A percentile compares a stretch with the other conserved stretches of the same genome.
phyloP scores from a whole-genome alignment of 2,797 vertebrate genomes.

The Spinus pinus region DNA sequence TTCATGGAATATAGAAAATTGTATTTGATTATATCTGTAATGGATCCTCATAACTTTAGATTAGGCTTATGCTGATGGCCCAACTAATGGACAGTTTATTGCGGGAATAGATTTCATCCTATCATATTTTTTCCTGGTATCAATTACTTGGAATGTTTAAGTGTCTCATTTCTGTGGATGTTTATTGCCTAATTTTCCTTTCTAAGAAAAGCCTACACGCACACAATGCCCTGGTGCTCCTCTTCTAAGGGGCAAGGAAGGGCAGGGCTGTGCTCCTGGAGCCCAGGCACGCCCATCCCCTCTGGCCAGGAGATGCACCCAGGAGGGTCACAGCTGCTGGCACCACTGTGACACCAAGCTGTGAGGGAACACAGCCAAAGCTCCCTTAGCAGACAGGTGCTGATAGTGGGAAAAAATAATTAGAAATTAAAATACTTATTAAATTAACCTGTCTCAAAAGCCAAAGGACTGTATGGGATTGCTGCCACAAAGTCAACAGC shows the following conservation, averaged over 20 bases:
- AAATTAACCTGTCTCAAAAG: slow-evolving; percentile 61
- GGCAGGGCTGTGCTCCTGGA: neutral
- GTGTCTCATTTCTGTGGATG: slow-evolving; percentile 62
- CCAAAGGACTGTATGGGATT: slow-evolving; percentile 25
- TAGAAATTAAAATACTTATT: slow-evolving; percentile 24
- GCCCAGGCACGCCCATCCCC: neutral
- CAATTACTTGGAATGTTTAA: slow-evolving; percentile 72
- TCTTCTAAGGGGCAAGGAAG: neutral
- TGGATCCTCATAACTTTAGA: slow-evolving; percentile 66
- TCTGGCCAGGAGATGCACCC: neutral
- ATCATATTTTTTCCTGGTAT: slow-evolving; percentile 57
- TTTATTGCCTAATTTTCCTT: slow-evolving; percentile 69
- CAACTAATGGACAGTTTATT: slow-evolving; percentile 59
- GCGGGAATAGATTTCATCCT: slow-evolving; percentile 48
- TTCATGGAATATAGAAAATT: slow-evolving; percentile 61
- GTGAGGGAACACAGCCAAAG: neutral
- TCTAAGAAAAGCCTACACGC: neutral
- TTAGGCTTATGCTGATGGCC: slow-evolving; percentile 55
- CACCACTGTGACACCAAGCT: neutral
- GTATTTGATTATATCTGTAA: slow-evolving; percentile 69
- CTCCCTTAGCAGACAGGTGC: neutral
- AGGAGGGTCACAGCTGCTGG: neutral
- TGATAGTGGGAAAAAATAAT: neutral
- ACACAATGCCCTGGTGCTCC: neutral
- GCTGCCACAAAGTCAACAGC: slow-evolving; percentile 51